phyloP scores from a whole-genome alignment of 2,113 vertebrate species.

The Mastomys natalensis region DNA sequence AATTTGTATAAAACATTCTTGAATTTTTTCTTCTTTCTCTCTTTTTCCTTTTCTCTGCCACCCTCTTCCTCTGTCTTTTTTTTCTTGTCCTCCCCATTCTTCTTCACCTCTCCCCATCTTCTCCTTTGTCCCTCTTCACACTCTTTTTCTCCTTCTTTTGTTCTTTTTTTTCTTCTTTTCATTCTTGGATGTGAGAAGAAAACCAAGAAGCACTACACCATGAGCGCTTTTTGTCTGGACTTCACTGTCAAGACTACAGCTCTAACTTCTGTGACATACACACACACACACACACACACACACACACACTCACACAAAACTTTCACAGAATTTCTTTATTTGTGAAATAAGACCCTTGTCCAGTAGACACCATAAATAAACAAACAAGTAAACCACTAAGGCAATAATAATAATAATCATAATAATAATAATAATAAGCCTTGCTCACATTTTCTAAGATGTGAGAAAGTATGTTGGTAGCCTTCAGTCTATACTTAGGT shows the following conservation, averaged over 20 bases:
- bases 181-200: neutral
- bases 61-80: neutral
- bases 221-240: neutral
- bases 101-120: too few relatives aligned
- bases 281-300: accelerated
- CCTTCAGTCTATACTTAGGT: too few relatives aligned
- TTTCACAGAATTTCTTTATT: neutral
- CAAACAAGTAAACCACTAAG: neutral
- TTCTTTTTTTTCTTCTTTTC: neutral
- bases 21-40: neutral
- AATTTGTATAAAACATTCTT: neutral
- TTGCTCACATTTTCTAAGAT: neutral
- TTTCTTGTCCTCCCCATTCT: too few relatives aligned
- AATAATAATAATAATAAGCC: too few relatives aligned
- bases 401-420: neutral
- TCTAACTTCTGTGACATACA: neutral
- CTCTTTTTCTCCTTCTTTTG: accelerated
- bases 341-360: neutral
- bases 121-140: neutral
- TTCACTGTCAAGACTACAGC: neutral
- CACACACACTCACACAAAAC: too few relatives aligned
- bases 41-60: neutral
- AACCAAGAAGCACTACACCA: neutral
- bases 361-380: neutral
- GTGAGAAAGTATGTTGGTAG: neutral